Base-by-base conservation (phyloP, 2,113 vertebrate genomes). In the Heterotilapia buettikoferi region DNA sequence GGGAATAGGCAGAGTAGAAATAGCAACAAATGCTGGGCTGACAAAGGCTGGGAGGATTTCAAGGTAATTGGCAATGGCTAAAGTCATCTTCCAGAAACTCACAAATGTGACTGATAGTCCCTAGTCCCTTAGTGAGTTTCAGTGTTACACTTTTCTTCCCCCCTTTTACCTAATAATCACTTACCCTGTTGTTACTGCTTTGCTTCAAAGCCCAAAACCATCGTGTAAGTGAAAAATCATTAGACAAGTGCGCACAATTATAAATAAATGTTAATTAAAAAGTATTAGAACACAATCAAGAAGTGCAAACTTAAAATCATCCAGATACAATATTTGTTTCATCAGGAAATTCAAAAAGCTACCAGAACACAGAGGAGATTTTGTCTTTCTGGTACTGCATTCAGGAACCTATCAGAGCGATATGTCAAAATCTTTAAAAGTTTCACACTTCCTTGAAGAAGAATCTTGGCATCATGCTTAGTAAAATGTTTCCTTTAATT, bases 31-130 rank as follows among this genome's bases (percentile, higher is more conserved):
- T 40, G 66, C 14, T 26, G 29, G 71, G 78, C 85, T 89, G 86
- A 91, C 84, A 92, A 92, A 85, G 47, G 80, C 83, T 88, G 84
- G 80, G 19, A 89, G 88, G 87, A 88, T 93, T 88, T 90, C 63
- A 91, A 83, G 61, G 50, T 92, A 94, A 93, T 87, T 93, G 87
- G 80, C 80, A 85, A 47, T 76, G 52, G 83, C 71, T 87, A 52
- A 87, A 88, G 83, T 76, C 82, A 81, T 86, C 66, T 78, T 90
- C 38, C 52, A 85, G 38, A 92, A 86, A 66, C 38, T 84, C 47
- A 84, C 78, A 68, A 87, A 82, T 5, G 16, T 82, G 76, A 89
- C 71, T 82, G 73, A 84, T 61, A 66, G 31, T 38, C 14, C 56
- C 56, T 61, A n/a, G 80, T 83, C 29, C 38, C 29, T 61, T 33